phyloP scores from a whole-genome alignment of 1,140 invertebrate genomes.

The Lepidurus packardi region DNA sequence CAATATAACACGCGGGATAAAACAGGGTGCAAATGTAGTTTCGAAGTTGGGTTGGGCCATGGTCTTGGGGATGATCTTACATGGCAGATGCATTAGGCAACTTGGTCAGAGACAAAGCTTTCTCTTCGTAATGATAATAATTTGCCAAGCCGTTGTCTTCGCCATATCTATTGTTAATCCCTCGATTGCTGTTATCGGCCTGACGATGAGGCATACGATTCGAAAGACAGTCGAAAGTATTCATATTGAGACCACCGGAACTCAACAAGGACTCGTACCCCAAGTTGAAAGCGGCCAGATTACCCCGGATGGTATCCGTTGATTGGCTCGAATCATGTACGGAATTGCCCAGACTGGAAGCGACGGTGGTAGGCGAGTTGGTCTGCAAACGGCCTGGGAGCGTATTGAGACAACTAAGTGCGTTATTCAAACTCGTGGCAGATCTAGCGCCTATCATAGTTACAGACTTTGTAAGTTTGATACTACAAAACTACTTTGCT shows the following conservation, averaged over 20 bases:
- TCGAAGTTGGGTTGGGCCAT: background rate
- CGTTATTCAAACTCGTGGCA: background rate
- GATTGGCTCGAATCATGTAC: background rate
- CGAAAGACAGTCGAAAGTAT: slow-evolving; percentile 4
- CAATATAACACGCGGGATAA: background rate
- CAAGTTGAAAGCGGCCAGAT: background rate
- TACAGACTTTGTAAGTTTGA: background rate
- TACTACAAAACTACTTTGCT: too few relatives aligned
- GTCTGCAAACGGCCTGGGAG: background rate
- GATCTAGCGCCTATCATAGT: background rate
- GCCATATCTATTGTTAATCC: background rate
- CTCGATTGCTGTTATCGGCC: background rate
- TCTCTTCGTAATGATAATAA: slow-evolving; percentile 10
- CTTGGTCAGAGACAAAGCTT: slow-evolving; percentile 8
- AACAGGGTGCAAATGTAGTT: background rate
- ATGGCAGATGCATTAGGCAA: slow-evolving; percentile 14
- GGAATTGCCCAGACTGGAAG: background rate
- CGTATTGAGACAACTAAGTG: background rate
- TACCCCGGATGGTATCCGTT: background rate
- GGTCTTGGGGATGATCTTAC: background rate
- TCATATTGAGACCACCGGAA: slow-evolving; percentile 15
- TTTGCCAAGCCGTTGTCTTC: background rate
- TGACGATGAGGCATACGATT: background rate
- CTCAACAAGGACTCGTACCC: slow-evolving; percentile 13
- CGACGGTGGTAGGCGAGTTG: background rate